Evolutionary conservation across 2,888 invertebrate species (phyloP).

Genomic region (Caenorhabditis angaria): DNA sequence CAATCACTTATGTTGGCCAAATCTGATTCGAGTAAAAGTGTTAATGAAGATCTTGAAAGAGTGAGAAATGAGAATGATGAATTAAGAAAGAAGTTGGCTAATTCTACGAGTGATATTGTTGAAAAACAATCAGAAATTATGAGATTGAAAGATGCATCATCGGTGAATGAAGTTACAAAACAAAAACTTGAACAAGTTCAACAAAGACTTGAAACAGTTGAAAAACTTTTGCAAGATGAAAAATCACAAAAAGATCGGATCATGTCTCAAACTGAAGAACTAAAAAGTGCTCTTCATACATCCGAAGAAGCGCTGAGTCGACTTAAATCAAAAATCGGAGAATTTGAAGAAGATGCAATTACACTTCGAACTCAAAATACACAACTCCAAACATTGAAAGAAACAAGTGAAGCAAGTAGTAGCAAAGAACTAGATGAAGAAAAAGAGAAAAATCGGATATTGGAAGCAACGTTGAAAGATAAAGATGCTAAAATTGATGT

Average conservation of each 20-base stretch:
- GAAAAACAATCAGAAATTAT: constrained; percentile 12
- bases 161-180: constrained; percentile 20
- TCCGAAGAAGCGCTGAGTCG: constrained; percentile 29
- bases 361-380: constrained; percentile 20
- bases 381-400: constrained; percentile 15
- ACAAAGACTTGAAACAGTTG: constrained; percentile 23
- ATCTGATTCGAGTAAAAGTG: constrained; percentile 38
- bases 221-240: constrained; percentile 21
- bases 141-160: constrained; percentile 22
- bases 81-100: constrained; percentile 24
- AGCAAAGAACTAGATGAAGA: constrained; percentile 20
- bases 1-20: constrained; percentile 64
- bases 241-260: constrained; percentile 25
- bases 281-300: constrained; percentile 21
- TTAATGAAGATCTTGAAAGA: constrained; percentile 44
- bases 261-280: constrained; percentile 18
- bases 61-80: constrained; percentile 35
- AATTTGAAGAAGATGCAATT: constrained; percentile 33
- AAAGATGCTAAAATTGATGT: constrained; percentile 51
- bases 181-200: constrained; percentile 33
- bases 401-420: constrained; percentile 24
- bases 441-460: constrained; percentile 30
- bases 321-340: constrained; percentile 19
- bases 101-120: constrained; percentile 7
- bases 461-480: constrained; percentile 41